Evolutionary conservation across 2,113 vertebrate species (phyloP).

Genomic region (Ovis canadensis): DNA sequence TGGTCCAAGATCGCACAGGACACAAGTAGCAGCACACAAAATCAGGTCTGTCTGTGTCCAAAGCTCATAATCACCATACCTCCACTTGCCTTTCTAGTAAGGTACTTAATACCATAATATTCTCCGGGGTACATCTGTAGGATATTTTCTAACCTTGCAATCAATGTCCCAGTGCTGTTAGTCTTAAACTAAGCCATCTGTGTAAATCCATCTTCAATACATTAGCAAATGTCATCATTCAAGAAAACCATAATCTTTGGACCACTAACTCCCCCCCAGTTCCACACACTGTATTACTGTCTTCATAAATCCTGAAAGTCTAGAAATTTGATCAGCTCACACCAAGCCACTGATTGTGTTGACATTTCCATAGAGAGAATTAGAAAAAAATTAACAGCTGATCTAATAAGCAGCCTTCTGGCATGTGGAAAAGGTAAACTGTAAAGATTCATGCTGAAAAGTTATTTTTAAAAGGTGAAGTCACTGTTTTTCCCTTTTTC

Average conservation of each 20-base stretch:
- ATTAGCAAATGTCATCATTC: not conserved
- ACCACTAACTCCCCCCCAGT: not conserved
- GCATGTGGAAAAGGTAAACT: not conserved
- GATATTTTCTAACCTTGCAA: not conserved
- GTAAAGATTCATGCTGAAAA: not conserved
- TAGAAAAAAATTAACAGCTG: not conserved
- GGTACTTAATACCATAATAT: not conserved
- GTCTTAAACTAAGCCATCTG: not conserved
- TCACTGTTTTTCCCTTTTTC: not conserved
- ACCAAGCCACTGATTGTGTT: not conserved
- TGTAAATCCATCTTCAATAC: not conserved
- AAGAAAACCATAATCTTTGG: not conserved
- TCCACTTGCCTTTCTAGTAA: not conserved
- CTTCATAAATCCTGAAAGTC: not conserved
- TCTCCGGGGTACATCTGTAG: not conserved
- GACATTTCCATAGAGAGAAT: not conserved
- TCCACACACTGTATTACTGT: not conserved
- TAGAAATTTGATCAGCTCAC: conserved; percentile 41
- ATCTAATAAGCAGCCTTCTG: not conserved
- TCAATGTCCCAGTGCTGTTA: not conserved
- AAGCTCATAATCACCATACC: not conserved
- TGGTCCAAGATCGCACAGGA: not conserved
- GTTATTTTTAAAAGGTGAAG: conserved; percentile 19
- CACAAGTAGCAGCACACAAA: not conserved
- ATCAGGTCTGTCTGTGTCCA: not conserved